Percentiles rank a stretch among this genome's conserved stretches.
These are phyloP conservation scores for Arizona elegans DNA, from an alignment of 2,113 vertebrate genomes.

Conservation along the genomic window DNA sequence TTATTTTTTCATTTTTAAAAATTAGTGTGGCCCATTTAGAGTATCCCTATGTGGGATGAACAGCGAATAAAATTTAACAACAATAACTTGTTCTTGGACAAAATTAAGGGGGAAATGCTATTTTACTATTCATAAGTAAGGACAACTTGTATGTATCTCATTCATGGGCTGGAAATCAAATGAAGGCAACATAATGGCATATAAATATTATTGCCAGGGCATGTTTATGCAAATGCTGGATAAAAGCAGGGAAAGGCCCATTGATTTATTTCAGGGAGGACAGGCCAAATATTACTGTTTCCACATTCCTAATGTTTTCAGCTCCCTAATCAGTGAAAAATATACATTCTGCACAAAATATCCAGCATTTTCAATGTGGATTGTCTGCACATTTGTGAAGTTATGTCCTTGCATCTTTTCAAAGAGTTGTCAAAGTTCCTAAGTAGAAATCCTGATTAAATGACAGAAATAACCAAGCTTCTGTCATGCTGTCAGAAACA, in stretches of 20 bases:
- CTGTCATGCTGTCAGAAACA: neutral
- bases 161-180: neutral
- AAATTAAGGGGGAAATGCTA: neutral
- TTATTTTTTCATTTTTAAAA: neutral
- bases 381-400: neutral
- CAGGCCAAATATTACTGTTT: neutral
- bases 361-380: neutral
- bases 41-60: neutral
- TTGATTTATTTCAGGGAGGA: neutral
- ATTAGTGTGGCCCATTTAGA: neutral
- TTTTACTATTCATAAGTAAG: neutral
- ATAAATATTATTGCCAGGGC: neutral
- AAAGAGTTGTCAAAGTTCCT: neutral
- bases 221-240: neutral
- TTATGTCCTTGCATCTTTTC: neutral
- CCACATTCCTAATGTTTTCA: neutral
- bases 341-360: neutral
- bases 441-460: neutral
- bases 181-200: neutral
- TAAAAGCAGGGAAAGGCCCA: neutral
- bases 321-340: neutral
- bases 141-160: neutral
- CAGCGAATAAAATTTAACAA: neutral
- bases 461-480: neutral
- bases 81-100: neutral